A percentile compares a stretch with the other conserved stretches of the same genome.
phyloP scores from a whole-genome alignment of 2,113 vertebrate species.

The Anoura caudifer region DNA sequence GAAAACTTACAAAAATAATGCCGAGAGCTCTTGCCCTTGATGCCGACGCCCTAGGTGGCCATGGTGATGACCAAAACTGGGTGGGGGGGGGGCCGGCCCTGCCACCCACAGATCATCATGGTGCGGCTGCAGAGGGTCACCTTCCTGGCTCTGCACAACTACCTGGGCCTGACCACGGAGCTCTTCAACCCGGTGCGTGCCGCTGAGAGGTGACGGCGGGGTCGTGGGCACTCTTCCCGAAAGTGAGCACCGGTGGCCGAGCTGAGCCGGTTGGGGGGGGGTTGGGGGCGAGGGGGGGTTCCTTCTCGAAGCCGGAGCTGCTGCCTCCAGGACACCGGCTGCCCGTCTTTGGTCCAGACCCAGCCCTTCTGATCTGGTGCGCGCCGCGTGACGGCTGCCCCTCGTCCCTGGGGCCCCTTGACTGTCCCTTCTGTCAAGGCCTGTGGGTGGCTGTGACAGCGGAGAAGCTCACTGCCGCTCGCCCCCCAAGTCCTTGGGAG shows the following conservation, averaged over 20 bases:
- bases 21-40: fast-evolving
- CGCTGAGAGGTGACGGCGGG: fast-evolving
- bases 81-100: background rate
- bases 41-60: fast-evolving
- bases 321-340: background rate
- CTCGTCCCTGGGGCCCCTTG: background rate
- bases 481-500: background rate
- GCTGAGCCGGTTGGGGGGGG: too few relatives aligned
- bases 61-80: fast-evolving
- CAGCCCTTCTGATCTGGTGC: fast-evolving
- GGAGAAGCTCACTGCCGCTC: too few relatives aligned
- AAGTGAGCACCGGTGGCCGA: too few relatives aligned
- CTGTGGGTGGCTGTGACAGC: background rate
- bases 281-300: too few relatives aligned
- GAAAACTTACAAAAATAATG: background rate
- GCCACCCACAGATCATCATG: conserved; percentile 89
- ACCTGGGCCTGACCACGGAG: conserved; percentile 94
- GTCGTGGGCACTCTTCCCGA: fast-evolving
- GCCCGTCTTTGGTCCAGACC: background rate
- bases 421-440: background rate
- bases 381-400: fast-evolving
- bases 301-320: background rate
- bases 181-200: conserved; percentile 92
- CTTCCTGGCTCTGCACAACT: conserved; percentile 94
- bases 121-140: conserved; percentile 96